Percentiles rank a stretch among this genome's conserved stretches.
These are phyloP conservation scores for Tipula helvola DNA, from an alignment of 2,888 invertebrate species.

Conservation along the genomic window DNA sequence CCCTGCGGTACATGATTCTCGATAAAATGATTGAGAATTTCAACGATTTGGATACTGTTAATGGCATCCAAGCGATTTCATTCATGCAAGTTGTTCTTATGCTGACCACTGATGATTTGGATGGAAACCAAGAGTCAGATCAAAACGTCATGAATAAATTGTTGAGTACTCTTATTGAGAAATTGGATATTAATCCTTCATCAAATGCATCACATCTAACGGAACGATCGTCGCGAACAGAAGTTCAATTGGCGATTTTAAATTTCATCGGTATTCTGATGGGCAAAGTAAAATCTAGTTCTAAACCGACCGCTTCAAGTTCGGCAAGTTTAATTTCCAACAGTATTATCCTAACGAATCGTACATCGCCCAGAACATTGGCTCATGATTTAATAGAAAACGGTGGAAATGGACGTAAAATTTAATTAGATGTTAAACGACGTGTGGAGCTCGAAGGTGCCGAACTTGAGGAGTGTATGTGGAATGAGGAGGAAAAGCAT, in stretches of 20 bases:
- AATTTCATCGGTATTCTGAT: conserved; percentile 60
- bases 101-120: too few relatives aligned
- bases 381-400: conserved; percentile 68
- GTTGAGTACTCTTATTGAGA: conserved; percentile 56
- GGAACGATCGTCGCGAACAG: conserved; percentile 56
- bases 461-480: conserved; percentile 64
- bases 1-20: too few relatives aligned
- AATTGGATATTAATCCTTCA: conserved; percentile 53
- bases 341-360: conserved; percentile 85
- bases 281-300: conserved; percentile 33
- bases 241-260: conserved; percentile 80
- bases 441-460: conserved; percentile 63
- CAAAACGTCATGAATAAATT: conserved; percentile 63
- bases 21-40: too few relatives aligned
- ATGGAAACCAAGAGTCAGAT: conserved; percentile 72
- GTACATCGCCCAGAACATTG: conserved; percentile 69
- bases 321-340: conserved; percentile 45
- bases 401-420: conserved; percentile 52
- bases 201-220: conserved; percentile 33
- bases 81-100: too few relatives aligned
- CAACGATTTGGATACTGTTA: too few relatives aligned
- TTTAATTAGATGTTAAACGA: conserved; percentile 56
- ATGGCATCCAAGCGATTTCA: too few relatives aligned
- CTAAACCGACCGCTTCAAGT: conserved; percentile 25
- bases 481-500: conserved; percentile 45